These are phyloP conservation scores for Caenorhabditis becei DNA, from an alignment of 2,888 invertebrate species.

Conservation along the genomic window DNA sequence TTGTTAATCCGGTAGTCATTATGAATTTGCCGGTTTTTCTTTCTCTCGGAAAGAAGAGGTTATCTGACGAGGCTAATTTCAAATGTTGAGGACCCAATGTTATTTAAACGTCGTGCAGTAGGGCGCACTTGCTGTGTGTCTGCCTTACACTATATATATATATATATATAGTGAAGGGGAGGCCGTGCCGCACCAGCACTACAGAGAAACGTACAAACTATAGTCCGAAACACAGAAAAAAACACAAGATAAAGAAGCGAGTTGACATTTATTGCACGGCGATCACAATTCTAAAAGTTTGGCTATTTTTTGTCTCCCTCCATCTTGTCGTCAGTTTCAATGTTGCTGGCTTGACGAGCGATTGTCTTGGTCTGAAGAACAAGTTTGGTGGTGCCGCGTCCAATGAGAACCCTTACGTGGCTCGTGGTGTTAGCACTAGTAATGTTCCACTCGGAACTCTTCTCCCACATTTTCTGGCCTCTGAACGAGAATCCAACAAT, in stretches of 20 bases:
- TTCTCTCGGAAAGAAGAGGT: too few species aligned
- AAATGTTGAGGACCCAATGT: too few species aligned
- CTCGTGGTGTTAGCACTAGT: slow-evolving; percentile 51
- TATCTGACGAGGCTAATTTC: too few species aligned
- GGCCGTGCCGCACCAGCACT: too few species aligned
- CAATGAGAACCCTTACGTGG: slow-evolving; percentile 15
- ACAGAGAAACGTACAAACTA: too few species aligned
- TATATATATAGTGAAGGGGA: too few species aligned
- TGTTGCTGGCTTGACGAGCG: slow-evolving; percentile 44
- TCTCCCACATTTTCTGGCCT: slow-evolving; percentile 53
- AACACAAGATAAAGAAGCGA: background rate
- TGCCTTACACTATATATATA: too few species aligned
- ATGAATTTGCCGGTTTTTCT: too few species aligned
- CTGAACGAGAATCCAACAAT: slow-evolving; percentile 39
- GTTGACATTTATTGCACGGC: background rate
- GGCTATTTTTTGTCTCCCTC: slow-evolving; percentile 3
- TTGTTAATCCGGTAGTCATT: too few species aligned
- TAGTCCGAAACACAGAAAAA: too few species aligned
- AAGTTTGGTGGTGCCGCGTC: background rate
- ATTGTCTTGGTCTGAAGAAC: slow-evolving; percentile 50
- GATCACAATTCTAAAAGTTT: background rate
- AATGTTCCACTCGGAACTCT: slow-evolving; percentile 54
- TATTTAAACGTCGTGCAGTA: too few species aligned
- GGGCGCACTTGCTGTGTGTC: too few species aligned
- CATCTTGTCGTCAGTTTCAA: slow-evolving; percentile 17